Percentiles rank a stretch among this genome's conserved stretches.
These are phyloP conservation scores for Pogonophryne albipinna DNA, from an alignment of 2,797 vertebrate species.

Conservation along the genomic window DNA sequence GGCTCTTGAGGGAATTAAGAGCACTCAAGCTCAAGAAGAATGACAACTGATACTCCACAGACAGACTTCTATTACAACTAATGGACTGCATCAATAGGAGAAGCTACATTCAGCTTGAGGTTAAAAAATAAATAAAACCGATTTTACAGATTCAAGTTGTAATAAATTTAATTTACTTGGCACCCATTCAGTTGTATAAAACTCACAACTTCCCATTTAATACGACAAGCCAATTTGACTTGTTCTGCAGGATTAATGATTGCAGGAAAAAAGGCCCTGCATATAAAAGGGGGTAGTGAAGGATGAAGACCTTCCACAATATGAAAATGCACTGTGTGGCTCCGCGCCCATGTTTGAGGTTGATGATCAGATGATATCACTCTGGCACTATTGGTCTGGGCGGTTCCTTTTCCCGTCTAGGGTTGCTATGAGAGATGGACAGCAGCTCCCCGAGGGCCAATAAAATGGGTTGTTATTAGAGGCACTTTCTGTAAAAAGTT, in stretches of 20 bases:
- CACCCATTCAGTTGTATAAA: constrained; percentile 44
- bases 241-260: constrained; percentile 78
- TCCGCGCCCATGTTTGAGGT: constrained; percentile 63
- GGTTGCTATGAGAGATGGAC: constrained; percentile 76
- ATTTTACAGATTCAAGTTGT: constrained; percentile 57
- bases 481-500: constrained; percentile 77
- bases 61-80: constrained; percentile 71
- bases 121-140: constrained; percentile 38
- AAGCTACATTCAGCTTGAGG: constrained; percentile 50
- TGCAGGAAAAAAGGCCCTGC: constrained; percentile 46
- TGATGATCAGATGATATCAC: constrained; percentile 80
- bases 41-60: constrained; percentile 74
- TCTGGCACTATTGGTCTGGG: constrained; percentile 71
- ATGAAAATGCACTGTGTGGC: constrained; percentile 82
- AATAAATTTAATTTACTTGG: constrained; percentile 67
- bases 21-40: constrained; percentile 69
- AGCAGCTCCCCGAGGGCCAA: constrained; percentile 63
- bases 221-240: constrained; percentile 75
- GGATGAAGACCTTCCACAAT: constrained; percentile 69
- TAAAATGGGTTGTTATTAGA: constrained; percentile 70
- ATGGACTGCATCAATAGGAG: constrained; percentile 70
- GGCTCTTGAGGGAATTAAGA: constrained; percentile 67
- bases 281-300: constrained; percentile 64
- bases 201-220: constrained; percentile 63
- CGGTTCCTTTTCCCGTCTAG: constrained; percentile 74